phyloP scores from a whole-genome alignment of 2,888 invertebrate genomes.

The Drosophila emarginata region DNA sequence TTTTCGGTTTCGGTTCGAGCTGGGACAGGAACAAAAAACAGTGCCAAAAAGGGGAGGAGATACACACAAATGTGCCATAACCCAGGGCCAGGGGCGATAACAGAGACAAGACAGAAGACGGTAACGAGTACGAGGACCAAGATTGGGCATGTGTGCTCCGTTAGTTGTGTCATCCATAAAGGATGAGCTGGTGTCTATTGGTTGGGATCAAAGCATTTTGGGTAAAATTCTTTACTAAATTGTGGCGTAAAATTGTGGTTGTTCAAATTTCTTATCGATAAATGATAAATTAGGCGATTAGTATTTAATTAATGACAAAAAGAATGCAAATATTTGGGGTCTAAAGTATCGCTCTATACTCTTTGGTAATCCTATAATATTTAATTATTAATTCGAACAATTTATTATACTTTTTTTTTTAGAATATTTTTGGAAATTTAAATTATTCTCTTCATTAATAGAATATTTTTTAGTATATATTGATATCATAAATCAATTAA shows the following conservation, averaged over 20 bases:
- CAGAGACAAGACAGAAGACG: not conserved
- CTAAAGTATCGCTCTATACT: not conserved
- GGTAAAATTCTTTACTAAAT: not conserved
- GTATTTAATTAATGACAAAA: not conserved
- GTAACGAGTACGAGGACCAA: not conserved
- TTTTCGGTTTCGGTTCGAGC: constrained; percentile 58
- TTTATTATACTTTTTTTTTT: too few species aligned
- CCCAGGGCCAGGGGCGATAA: not conserved
- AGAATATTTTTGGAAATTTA: too few species aligned
- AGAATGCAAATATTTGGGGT: not conserved
- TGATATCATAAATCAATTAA: too few species aligned
- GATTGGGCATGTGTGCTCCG: constrained; percentile 42
- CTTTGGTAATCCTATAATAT: too few species aligned
- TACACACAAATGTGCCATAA: not conserved
- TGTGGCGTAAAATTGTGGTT: not conserved
- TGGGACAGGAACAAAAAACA: constrained; percentile 6
- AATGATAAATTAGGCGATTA: not conserved
- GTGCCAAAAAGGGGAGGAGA: not conserved
- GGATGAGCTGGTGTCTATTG: not conserved
- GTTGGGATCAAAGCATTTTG: not conserved
- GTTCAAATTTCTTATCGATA: not conserved
- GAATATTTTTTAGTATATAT: too few species aligned
- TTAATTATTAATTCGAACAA: too few species aligned
- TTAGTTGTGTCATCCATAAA: not conserved
- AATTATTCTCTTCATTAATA: too few species aligned